A percentile compares a stretch with the other conserved stretches of the same genome.
phyloP scores from a whole-genome alignment of 2,797 vertebrate species.

The Cirrhinus molitorella region DNA sequence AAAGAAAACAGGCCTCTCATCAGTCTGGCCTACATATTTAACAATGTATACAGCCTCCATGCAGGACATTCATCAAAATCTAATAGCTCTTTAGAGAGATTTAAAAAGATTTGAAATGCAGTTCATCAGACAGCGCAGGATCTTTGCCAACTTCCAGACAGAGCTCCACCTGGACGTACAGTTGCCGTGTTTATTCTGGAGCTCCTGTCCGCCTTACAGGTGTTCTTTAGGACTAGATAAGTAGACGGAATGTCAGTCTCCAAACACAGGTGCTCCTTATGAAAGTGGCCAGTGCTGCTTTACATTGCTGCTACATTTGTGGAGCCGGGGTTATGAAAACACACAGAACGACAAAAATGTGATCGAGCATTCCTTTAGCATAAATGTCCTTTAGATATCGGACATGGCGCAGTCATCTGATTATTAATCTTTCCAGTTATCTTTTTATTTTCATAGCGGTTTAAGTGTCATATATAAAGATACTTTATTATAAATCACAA shows the following conservation, averaged over 20 bases:
- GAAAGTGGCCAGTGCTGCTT: conserved; percentile 75
- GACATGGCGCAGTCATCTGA: conserved; percentile 59
- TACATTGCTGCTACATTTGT: conserved; percentile 76
- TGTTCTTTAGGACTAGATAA: conserved; percentile 75
- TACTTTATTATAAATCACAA: conserved; percentile 25
- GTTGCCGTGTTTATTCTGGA: conserved; percentile 73
- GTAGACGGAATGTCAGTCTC: conserved; percentile 80
- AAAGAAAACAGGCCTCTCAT: conserved; percentile 22
- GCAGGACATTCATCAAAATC: conserved; percentile 37
- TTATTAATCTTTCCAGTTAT: conserved; percentile 50
- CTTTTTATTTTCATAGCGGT: conserved; percentile 33
- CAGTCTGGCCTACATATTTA: conserved; percentile 23
- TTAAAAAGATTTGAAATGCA: conserved; percentile 21
- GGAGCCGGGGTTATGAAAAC: conserved; percentile 66
- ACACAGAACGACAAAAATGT: conserved; percentile 63
- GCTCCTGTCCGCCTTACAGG: conserved; percentile 75
- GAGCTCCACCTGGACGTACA: conserved; percentile 68
- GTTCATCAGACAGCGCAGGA: conserved; percentile 27
- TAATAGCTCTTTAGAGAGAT: conserved; percentile 37
- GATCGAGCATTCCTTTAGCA: conserved; percentile 69
- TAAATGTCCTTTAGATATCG: conserved; percentile 67
- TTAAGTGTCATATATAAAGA: conserved; percentile 32
- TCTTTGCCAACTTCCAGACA: conserved; percentile 50
- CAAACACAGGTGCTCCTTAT: conserved; percentile 84
- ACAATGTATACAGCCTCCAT: conserved; percentile 6